Base-by-base conservation (phyloP, 2,888 invertebrate species). In the Cyclophora punctaria region DNA sequence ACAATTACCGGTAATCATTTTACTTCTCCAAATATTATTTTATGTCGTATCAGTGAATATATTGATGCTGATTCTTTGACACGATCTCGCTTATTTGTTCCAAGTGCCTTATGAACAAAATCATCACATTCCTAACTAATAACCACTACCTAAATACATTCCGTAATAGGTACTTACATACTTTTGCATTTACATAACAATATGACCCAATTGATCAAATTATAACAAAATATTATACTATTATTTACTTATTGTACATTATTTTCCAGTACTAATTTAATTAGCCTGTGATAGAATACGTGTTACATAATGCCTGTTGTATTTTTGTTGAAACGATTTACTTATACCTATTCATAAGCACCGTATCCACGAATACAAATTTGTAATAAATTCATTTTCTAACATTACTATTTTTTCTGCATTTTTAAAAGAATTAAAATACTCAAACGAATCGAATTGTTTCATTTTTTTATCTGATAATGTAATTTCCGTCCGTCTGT, bases 361-460 rank as follows among this genome's bases (percentile, higher is more conserved):
- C 20, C 20, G 48, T 57, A 59, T 56, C 51, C 49, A 63, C 52
- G 64, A 83, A 88, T 86, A 84, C 86, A 87, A 87, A 88, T 88
- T 86, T 87, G 87, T 86, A 87, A 87, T 87, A 75, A 76, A 80
- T 86, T 86, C 81, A 80, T 83, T 85, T 83, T 82, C 77, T 81
- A 83, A 83, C 78, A 80, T 75, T 76, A 78, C 77, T 76, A 78
- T 81, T 80, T 80, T 84, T 86, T 84, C 80, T 79, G 81, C 80
- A 81, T 82, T 85, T 80, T 82, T 79, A 77, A 81, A 81, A 75
- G 69, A 78, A 85, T 80, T 82, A 84, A 85, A 85, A 70, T 67
- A 79, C 72, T 79, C 71, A 69, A 75, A 78, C 63, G 69, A 66
- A 67, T 52, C 4, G 46, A 35, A 35, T 44, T 47, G 37, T 50